Conservation (phyloP, 2,113 vertebrate genomes). For the Stictonetta naevosa region DNA sequence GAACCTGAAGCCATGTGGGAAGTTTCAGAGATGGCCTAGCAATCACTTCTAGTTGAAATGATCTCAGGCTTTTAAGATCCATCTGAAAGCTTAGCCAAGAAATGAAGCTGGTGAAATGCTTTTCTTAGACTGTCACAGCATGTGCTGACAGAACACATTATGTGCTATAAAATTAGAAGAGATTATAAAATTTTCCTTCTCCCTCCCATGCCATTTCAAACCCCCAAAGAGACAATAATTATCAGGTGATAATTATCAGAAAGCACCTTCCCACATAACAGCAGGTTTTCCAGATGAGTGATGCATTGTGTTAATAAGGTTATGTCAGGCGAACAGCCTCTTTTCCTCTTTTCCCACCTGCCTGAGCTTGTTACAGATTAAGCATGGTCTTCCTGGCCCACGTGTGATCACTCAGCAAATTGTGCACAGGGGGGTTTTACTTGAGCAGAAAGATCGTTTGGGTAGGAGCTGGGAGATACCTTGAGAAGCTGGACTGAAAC, state of each 20-base stretch:
- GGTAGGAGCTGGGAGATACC: not conserved
- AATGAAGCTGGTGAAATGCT: slow-evolving; percentile 32
- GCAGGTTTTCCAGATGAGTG: slow-evolving; percentile 2
- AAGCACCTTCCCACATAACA: slow-evolving; percentile 43
- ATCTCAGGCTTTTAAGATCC: not conserved
- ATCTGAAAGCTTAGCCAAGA: slow-evolving; percentile 9
- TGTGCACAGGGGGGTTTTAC: not conserved
- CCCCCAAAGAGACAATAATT: slow-evolving; percentile 21
- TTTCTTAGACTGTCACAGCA: slow-evolving; percentile 55
- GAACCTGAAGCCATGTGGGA: not conserved
- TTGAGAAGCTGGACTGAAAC: not conserved
- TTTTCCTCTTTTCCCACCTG: not conserved
- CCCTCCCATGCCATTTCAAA: slow-evolving; percentile 34
- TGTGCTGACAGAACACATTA: slow-evolving; percentile 52
- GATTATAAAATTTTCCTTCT: slow-evolving; percentile 20
- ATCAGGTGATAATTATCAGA: slow-evolving; percentile 17
- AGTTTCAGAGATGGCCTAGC: not conserved
- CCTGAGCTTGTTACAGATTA: not conserved
- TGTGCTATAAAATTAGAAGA: slow-evolving; percentile 32
- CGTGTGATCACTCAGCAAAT: not conserved
- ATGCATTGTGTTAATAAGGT: not conserved
- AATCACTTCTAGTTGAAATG: not conserved
- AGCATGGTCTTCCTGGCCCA: not conserved
- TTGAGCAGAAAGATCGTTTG: not conserved
- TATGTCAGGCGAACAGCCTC: not conserved